Conservation (phyloP, 1,140 invertebrate genomes). For the Euschistus heros region DNA sequence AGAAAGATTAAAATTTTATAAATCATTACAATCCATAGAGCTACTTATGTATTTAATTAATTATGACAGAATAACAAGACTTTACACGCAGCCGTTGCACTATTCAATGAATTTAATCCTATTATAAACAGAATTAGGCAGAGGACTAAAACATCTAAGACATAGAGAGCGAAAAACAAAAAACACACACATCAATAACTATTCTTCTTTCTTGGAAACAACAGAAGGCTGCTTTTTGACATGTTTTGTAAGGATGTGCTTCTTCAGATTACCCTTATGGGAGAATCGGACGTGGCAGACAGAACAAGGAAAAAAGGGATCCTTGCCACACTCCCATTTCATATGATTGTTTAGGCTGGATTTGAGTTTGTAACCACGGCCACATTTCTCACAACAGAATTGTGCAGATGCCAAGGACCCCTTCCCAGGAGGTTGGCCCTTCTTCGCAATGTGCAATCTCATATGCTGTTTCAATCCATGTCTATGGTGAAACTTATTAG, state of each 20-base stretch:
- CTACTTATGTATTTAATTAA: no score
- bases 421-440: neutral
- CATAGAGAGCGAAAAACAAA: no score
- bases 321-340: conserved; percentile 45
- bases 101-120: no score
- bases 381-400: conserved; percentile 45
- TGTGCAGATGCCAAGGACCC: neutral
- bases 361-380: conserved; percentile 51
- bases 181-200: no score
- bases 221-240: neutral
- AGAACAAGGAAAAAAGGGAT: conserved; percentile 33
- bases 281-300: neutral
- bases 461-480: conserved; percentile 29
- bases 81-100: no score
- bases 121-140: no score
- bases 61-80: no score
- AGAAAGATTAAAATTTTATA: no score
- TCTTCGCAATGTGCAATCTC: neutral
- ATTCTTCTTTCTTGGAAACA: no score
- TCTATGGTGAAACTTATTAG: conserved; percentile 33
- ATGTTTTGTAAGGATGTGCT: conserved; percentile 11
- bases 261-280: conserved; percentile 13
- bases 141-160: no score
- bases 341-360: conserved; percentile 38
- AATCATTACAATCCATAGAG: no score